These are phyloP conservation scores for Dicentrarchus labrax DNA, from an alignment of 2,113 vertebrate species.

Conservation along the genomic window DNA sequence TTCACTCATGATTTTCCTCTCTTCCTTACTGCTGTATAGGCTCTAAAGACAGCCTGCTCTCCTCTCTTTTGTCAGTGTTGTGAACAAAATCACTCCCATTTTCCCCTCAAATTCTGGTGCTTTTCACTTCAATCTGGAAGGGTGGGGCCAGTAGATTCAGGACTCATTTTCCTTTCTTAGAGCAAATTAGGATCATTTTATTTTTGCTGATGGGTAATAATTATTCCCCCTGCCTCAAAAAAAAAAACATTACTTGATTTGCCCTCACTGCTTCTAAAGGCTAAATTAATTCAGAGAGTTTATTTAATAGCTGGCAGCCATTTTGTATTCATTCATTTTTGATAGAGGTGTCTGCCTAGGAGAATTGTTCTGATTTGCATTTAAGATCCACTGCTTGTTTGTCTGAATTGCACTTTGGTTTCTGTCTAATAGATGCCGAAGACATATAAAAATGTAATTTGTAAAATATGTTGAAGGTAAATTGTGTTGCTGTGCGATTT, in stretches of 20 bases:
- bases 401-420: slow-evolving; percentile 25
- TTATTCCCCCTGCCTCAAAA: slow-evolving; percentile 53
- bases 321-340: slow-evolving; percentile 68
- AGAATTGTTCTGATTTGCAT: slow-evolving; percentile 55
- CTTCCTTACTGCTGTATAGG: neutral
- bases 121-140: slow-evolving; percentile 64
- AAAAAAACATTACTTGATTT: slow-evolving; percentile 35
- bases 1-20: slow-evolving; percentile 14
- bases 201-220: slow-evolving; percentile 56
- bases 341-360: slow-evolving; percentile 44
- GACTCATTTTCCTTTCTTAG: slow-evolving; percentile 54
- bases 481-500: neutral
- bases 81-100: slow-evolving; percentile 70
- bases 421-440: slow-evolving; percentile 24
- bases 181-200: slow-evolving; percentile 72
- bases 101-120: slow-evolving; percentile 66
- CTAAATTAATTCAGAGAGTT: slow-evolving; percentile 49
- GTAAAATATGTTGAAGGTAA: neutral
- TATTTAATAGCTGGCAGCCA: slow-evolving; percentile 66
- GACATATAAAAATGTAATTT: slow-evolving; percentile 23
- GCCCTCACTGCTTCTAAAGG: slow-evolving; percentile 37
- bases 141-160: slow-evolving; percentile 69
- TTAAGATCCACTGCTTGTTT: slow-evolving; percentile 16
- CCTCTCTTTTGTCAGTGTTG: slow-evolving; percentile 62
- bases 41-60: slow-evolving; percentile 37